phyloP scores from a whole-genome alignment of 2,797 vertebrate genomes.

The Sorex maritimensis region DNA sequence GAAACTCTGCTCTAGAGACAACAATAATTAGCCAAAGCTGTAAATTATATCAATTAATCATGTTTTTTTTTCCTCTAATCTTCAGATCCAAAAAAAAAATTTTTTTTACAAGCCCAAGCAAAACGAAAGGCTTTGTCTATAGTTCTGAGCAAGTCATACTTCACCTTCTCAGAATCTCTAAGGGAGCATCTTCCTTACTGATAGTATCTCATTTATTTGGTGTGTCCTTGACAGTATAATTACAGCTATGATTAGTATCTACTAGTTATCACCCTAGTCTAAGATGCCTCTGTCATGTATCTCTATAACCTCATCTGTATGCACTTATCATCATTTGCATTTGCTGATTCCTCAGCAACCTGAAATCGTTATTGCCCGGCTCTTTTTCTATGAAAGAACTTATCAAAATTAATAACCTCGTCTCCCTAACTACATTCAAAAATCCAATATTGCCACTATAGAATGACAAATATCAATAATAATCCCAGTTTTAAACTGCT shows the following conservation, averaged over 20 bases:
- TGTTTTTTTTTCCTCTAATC: neutral
- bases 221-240: neutral
- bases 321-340: too few relatives aligned
- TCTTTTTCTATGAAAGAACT: constrained; percentile 39
- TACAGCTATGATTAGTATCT: constrained; percentile 26
- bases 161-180: constrained; percentile 33
- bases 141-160: constrained; percentile 52
- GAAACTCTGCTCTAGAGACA: constrained; percentile 7
- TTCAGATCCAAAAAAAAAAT: neutral
- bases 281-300: neutral
- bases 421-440: constrained; percentile 34
- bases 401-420: neutral
- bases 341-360: neutral
- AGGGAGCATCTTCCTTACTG: constrained; percentile 18
- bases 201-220: constrained; percentile 37
- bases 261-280: neutral
- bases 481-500: neutral
- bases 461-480: constrained; percentile 26
- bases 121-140: neutral
- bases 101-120: constrained; percentile 16
- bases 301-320: neutral
- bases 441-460: constrained; percentile 41
- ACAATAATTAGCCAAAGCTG: neutral
- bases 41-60: constrained; percentile 23
- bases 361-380: neutral